Evolutionary conservation across 1,140 invertebrate species (phyloP).

Genomic region (Brachionus asplanchnoidis): DNA sequence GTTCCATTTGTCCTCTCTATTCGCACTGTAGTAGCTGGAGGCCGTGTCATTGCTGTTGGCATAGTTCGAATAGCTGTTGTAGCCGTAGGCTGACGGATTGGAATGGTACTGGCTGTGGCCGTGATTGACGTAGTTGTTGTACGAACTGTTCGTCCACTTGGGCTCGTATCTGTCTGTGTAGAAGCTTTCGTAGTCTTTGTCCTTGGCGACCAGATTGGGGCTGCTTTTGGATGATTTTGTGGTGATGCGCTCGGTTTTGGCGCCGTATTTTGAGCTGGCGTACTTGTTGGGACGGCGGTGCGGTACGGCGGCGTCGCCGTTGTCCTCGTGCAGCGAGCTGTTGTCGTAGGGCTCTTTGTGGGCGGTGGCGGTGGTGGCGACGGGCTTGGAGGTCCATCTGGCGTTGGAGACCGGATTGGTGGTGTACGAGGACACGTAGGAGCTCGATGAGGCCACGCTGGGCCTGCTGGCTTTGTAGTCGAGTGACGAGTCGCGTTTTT

Average conservation of each 20-base stretch:
- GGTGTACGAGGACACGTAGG: neutral
- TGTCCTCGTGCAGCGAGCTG: neutral
- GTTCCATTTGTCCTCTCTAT: conserved; percentile 41
- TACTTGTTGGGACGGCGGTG: conserved; percentile 25
- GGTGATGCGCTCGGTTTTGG: conserved; percentile 27
- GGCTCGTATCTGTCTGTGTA: conserved; percentile 11
- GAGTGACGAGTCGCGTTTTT: neutral
- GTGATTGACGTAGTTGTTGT: conserved; percentile 16
- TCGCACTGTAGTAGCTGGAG: conserved; percentile 16
- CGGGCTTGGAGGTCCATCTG: neutral
- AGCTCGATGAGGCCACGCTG: neutral
- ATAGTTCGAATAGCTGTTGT: conserved; percentile 14
- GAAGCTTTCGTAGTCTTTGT: conserved; percentile 25
- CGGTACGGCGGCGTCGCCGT: neutral
- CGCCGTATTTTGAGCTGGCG: conserved; percentile 14
- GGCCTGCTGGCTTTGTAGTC: neutral
- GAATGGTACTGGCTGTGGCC: conserved; percentile 32
- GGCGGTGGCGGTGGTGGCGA: neutral
- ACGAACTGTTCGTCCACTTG: neutral
- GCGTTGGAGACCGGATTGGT: neutral
- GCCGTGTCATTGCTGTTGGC: neutral
- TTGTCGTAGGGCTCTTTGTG: conserved; percentile 20
- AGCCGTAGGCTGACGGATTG: neutral
- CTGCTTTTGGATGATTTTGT: conserved; percentile 38
- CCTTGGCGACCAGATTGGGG: conserved; percentile 29